Conservation (phyloP, 2,888 invertebrate genomes). For the Conops quadrifasciatus region DNA sequence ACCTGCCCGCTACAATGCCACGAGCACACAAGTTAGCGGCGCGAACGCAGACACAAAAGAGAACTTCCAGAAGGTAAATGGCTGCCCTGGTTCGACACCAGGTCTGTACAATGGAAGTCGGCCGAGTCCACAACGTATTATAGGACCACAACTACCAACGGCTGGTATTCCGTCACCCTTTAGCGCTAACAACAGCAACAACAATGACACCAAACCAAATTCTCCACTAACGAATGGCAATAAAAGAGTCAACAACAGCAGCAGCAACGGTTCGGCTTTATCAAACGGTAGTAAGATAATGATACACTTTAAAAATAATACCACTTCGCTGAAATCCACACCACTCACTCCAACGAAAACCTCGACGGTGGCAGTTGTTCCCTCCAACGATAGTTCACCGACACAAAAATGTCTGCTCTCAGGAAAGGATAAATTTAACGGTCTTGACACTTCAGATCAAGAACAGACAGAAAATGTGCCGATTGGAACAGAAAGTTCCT, state of each 20-base stretch:
- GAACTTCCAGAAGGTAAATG: conserved; percentile 47
- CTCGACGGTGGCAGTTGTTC: background rate
- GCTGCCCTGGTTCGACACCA: conserved; percentile 42
- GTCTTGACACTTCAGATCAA: conserved; percentile 52
- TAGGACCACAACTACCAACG: conserved; percentile 59
- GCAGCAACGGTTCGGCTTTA: conserved; percentile 36
- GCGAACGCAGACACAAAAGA: conserved; percentile 41
- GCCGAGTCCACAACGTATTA: conserved; percentile 56
- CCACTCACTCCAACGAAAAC: conserved; percentile 37
- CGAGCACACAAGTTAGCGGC: conserved; percentile 47
- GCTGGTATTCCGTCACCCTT: conserved; percentile 37
- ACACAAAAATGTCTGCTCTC: conserved; percentile 49
- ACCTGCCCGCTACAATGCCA: conserved; percentile 32
- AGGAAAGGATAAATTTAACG: conserved; percentile 55
- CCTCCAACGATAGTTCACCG: conserved; percentile 5
- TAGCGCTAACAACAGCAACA: conserved; percentile 28
- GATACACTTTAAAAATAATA: conserved; percentile 66
- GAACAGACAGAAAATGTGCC: conserved; percentile 49
- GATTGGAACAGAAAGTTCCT: conserved; percentile 58
- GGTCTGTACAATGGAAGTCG: conserved; percentile 39
- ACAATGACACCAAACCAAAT: conserved; percentile 34
- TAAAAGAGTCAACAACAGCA: conserved; percentile 59
- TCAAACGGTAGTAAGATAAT: conserved; percentile 57
- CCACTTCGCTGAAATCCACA: conserved; percentile 38
- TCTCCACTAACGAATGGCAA: conserved; percentile 44